Evolutionary conservation across 2,888 invertebrate genomes (phyloP).

Genomic region (Petrolisthes manimaculis): DNA sequence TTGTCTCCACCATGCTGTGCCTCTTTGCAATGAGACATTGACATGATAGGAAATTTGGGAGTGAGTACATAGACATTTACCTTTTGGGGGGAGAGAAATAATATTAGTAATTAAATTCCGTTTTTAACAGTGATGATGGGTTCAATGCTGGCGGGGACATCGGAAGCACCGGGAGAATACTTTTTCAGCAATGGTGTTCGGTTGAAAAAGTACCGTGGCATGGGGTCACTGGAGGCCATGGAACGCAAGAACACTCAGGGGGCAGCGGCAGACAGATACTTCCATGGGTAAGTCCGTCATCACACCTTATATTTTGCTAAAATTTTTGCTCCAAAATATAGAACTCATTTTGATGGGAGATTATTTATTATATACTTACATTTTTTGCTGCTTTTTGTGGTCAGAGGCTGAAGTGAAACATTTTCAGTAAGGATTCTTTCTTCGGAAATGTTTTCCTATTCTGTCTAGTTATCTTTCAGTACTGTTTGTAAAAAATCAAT

Average conservation of each 20-base stretch:
- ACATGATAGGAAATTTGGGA: no score
- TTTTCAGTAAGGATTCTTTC: no score
- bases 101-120: neutral
- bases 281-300: slow-evolving; percentile 67
- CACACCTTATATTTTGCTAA: no score
- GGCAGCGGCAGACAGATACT: slow-evolving; percentile 67
- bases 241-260: slow-evolving; percentile 77
- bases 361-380: no score
- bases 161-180: slow-evolving; percentile 98
- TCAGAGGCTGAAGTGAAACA: no score
- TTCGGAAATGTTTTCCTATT: no score
- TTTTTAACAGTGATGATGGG: slow-evolving; percentile 93
- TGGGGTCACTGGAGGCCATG: slow-evolving; percentile 99
- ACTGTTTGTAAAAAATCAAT: no score
- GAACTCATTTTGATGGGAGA: no score
- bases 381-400: no score
- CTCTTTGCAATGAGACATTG: neutral
- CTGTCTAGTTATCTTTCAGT: no score
- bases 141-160: slow-evolving; percentile 95
- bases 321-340: no score
- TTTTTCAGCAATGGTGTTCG: slow-evolving; percentile 98
- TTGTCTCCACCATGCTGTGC: no score
- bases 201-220: slow-evolving; percentile 97
- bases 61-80: neutral
- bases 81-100: neutral